These are phyloP conservation scores for Tiliqua scincoides DNA, from an alignment of 2,113 vertebrate species.

Conservation along the genomic window DNA sequence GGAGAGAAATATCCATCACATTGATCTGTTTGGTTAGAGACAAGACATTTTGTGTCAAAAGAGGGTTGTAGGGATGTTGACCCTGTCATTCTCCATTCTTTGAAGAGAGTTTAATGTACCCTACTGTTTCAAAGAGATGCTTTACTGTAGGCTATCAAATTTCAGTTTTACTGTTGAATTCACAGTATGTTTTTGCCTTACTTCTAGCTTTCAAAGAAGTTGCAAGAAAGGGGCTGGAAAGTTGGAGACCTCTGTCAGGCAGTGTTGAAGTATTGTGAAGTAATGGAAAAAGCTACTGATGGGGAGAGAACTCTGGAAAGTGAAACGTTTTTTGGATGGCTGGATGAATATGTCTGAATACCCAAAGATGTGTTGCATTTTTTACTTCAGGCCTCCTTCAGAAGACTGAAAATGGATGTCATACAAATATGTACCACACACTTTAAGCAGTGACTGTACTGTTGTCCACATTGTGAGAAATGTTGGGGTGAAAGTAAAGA, in stretches of 20 bases:
- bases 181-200: conserved; percentile 33
- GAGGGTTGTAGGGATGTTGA: neutral
- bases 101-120: neutral
- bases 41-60: neutral
- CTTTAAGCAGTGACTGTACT: conserved; percentile 50
- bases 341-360: conserved; percentile 86
- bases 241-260: conserved; percentile 91
- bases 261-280: conserved; percentile 89
- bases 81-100: neutral
- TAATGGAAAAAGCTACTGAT: conserved; percentile 48
- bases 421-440: conserved; percentile 21
- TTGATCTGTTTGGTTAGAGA: neutral
- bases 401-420: conserved; percentile 40
- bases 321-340: conserved; percentile 88
- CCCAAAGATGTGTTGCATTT: conserved; percentile 33
- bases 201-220: conserved; percentile 84
- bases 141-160: conserved; percentile 44
- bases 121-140: conserved; percentile 46
- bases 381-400: conserved; percentile 61
- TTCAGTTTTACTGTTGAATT: conserved; percentile 35
- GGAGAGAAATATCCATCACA: no score
- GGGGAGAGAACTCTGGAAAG: conserved; percentile 61
- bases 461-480: conserved; percentile 60
- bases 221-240: conserved; percentile 85
- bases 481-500: conserved; percentile 66